Percentiles rank a stretch among this genome's conserved stretches.
Evolutionary conservation across 1,140 invertebrate species (phyloP).

Genomic region (Aphidius ervi): DNA sequence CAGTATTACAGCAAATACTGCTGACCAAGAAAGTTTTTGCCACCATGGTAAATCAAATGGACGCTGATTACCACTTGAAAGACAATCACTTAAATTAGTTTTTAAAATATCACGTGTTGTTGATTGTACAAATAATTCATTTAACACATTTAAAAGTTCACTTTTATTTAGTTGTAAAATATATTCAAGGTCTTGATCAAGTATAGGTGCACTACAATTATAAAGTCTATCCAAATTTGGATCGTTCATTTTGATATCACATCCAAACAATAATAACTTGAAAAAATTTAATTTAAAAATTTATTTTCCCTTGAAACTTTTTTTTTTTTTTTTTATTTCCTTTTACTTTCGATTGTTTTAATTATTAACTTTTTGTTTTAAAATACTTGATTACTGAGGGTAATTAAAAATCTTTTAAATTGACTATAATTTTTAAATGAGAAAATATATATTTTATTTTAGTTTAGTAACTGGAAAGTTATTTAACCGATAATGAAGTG

Average conservation of each 20-base stretch:
- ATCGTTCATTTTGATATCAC: conserved; percentile 30
- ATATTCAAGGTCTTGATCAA: conserved; percentile 28
- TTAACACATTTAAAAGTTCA: conserved; percentile 29
- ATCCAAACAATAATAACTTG: conserved; percentile 1
- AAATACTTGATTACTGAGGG: no score
- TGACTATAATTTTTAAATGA: no score
- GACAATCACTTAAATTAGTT: conserved; percentile 35
- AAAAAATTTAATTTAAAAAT: neutral
- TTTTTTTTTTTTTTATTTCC: conserved; percentile 2
- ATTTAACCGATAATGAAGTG: no score
- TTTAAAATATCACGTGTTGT: conserved; percentile 25
- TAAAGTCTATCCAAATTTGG: conserved; percentile 27
- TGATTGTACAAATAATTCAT: conserved; percentile 29
- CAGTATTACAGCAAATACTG: conserved; percentile 70
- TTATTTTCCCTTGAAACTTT: neutral
- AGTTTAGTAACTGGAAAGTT: no score
- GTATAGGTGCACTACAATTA: conserved; percentile 35
- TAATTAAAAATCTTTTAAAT: no score
- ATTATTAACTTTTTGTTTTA: neutral
- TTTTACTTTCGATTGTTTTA: conserved; percentile 1
- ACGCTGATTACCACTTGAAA: conserved; percentile 32
- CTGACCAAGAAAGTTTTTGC: conserved; percentile 67
- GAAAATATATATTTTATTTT: no score
- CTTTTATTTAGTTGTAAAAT: conserved; percentile 30
- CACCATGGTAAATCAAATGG: conserved; percentile 54